phyloP scores from a whole-genome alignment of 2,888 invertebrate genomes.

The Hyposoter dolosus region DNA sequence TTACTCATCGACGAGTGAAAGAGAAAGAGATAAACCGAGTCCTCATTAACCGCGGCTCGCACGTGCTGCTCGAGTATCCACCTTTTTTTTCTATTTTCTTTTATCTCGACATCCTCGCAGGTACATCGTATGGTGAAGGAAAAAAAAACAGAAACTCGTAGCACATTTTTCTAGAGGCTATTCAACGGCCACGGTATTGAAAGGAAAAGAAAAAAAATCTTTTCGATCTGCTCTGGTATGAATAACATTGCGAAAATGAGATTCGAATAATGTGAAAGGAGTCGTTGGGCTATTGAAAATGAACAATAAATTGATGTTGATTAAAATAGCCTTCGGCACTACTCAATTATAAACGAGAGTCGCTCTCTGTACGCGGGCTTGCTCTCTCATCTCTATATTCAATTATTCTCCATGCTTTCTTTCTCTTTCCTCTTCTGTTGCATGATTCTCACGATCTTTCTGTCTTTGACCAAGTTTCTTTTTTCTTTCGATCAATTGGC shows the following conservation, averaged over 20 bases:
- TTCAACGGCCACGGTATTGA: background rate
- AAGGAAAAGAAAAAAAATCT: slow-evolving; percentile 1
- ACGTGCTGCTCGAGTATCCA: slow-evolving; percentile 18
- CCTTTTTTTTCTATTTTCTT: slow-evolving; percentile 5
- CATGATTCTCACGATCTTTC: slow-evolving; percentile 9
- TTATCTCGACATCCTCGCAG: background rate
- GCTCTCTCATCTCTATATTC: slow-evolving; percentile 35
- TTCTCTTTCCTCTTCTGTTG: background rate
- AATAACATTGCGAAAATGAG: background rate
- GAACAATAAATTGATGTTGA: slow-evolving; percentile 61
- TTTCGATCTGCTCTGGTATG: background rate
- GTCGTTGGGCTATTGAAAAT: slow-evolving; percentile 41
- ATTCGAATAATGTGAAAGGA: background rate
- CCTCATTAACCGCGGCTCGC: slow-evolving; percentile 27
- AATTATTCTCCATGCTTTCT: slow-evolving; percentile 13
- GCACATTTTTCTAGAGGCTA: background rate
- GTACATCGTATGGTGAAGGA: background rate
- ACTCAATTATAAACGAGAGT: slow-evolving; percentile 57
- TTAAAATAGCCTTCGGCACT: slow-evolving; percentile 67
- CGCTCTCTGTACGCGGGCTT: slow-evolving; percentile 53
- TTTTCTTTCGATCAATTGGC: slow-evolving; percentile 19
- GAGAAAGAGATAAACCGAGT: slow-evolving; percentile 3
- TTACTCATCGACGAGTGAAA: slow-evolving; percentile 8
- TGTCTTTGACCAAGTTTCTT: background rate
- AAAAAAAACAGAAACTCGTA: background rate